Base-by-base conservation (phyloP, 2,888 invertebrate species). In the Acronicta aceris region DNA sequence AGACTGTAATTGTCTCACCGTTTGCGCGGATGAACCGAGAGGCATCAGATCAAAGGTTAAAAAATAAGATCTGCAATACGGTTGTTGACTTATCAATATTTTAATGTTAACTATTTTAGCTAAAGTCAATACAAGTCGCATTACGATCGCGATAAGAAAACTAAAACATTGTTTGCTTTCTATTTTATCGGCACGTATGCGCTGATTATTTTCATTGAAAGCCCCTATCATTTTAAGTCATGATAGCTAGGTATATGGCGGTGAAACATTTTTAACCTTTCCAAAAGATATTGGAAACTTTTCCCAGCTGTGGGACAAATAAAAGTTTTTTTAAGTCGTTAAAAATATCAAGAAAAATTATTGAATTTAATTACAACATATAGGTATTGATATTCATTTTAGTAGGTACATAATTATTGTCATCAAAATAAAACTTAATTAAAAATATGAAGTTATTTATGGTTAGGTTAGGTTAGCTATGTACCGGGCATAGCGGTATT, bases 1-100 rank as follows among this genome's bases (percentile, higher is more conserved):
- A 81, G 77, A 81, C 84, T 86, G 87, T 89, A 89, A 90, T 91
- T 90, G 88, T 86, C 83, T 82, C 76, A 78, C 80, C 78, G 69
- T 52, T n/a, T 49, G 65, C 41, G 25, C 67, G 52, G 76, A 76
- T 78, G 78, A 64, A 60, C 71, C 70, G 73, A 61, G 59, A 66
- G 63, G 52, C 47, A 55, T 57, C 46, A 41, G 48, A 60, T 65
- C 59, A 52, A 51, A 36, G 8, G 9, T 8, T 16, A 17, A n/a
- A 48, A 43, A 65, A 54, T 54, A 30, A 48, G 42, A 16, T 58
- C 47, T 21, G 6, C 50, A n/a, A 25, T 47, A 12, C 27, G 59
- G 60, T 61, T 67, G 66, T 65, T 61, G 62, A 63, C 55, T 42
- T 62, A 42, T 45, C 40, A 55, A 15, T 68, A n/a, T 64, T 71